These are phyloP conservation scores for Nebria brevicollis DNA, from an alignment of 2,888 invertebrate genomes.

Conservation along the genomic window DNA sequence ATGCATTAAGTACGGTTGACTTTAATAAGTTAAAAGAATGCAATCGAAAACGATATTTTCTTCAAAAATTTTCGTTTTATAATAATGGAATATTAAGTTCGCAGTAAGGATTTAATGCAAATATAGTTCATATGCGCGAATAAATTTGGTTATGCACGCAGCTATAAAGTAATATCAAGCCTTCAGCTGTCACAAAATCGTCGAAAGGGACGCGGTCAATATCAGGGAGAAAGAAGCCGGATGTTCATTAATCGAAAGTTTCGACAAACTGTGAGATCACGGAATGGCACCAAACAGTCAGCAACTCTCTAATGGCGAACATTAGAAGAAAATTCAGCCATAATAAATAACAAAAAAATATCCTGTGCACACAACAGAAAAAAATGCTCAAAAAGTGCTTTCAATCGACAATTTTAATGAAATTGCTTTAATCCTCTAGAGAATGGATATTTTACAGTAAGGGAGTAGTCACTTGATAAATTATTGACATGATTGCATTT, in stretches of 20 bases:
- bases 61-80: not conserved
- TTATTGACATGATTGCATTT: not conserved
- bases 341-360: not conserved
- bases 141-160: not conserved
- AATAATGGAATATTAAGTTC: slow-evolving; percentile 8
- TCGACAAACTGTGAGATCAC: slow-evolving; percentile 28
- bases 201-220: not conserved
- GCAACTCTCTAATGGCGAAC: not conserved
- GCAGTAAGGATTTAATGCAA: slow-evolving; percentile 12
- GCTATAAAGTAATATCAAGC: not conserved
- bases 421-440: not conserved
- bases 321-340: slow-evolving; percentile 5
- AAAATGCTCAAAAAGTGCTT: slow-evolving; percentile 2
- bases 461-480: not conserved
- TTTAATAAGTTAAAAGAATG: not conserved
- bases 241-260: slow-evolving; percentile 29
- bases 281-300: slow-evolving; percentile 16
- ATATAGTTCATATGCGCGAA: slow-evolving; percentile 10
- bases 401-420: not conserved
- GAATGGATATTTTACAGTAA: not conserved
- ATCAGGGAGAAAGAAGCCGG: slow-evolving; percentile 18
- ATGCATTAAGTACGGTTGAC: too few species aligned
- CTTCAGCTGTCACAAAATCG: not conserved
- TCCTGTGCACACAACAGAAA: not conserved
- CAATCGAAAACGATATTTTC: not conserved